Evolutionary conservation across 2,797 vertebrate species (phyloP), one percentile per base, ranked within the genome.

Genomic region (Knipowitschia caucasica): DNA sequence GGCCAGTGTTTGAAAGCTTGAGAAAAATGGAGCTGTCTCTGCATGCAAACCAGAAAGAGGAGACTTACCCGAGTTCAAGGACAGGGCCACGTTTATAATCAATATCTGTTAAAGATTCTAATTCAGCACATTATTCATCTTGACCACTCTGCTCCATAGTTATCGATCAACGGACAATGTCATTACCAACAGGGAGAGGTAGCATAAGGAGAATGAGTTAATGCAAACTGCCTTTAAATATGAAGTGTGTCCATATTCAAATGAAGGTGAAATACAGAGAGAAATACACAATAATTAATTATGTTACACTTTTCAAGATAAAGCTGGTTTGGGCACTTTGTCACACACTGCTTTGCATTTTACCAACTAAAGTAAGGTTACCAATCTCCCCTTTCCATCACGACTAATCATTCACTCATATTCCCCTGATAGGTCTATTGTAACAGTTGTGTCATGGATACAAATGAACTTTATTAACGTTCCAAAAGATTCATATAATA

Each of bases 71-170:
- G 60, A 71, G 76, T 76, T 82, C 72, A 85, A 85, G 80, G 75
- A 56, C 72, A 71, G 51, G 73, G 65, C 68, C 62, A 67, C 73
- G 76, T 78, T 77, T 64, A 76, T 78, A 77, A 86, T 86, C 78
- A 57, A 86, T 85, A 82, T 59, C 44, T 61, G 69, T 73, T 87
- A 81, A 85, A 75, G 64, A 70, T 80, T 75, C 67, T 78, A 73
- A 84, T 86, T 80, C 71, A 78, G 63, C 67, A 61, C 66, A 84
- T 87, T 87, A 84, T 80, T 87, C 78, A 81, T 77, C 72, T 78
- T 78, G 80, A 85, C 84, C 71, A 69, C 76, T 80, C 83, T 78
- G 66, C 67, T 69, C 45, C 58, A 33, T 58, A 68, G 52, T 54
- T 87, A 87, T 84, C 71, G 84, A 89, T 79, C 66, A 56, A 77